These are phyloP conservation scores for Coregonus clupeaformis DNA, from an alignment of 2,113 vertebrate genomes.

Conservation along the genomic window DNA sequence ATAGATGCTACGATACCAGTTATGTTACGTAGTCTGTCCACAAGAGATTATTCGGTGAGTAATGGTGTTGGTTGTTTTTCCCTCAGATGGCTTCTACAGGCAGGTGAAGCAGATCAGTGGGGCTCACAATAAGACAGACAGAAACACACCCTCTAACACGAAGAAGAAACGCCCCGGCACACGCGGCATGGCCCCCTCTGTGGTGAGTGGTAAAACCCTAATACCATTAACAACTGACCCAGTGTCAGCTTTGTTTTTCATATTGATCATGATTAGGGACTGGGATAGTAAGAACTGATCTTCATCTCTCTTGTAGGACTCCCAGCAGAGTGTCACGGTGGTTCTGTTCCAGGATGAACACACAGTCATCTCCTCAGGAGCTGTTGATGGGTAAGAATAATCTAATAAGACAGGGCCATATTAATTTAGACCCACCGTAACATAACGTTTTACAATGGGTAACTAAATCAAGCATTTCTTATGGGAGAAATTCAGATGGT, in stretches of 20 bases:
- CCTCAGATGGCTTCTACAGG: constrained; percentile 92
- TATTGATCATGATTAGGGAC: not conserved
- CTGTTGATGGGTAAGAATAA: constrained; percentile 89
- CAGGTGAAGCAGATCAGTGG: constrained; percentile 94
- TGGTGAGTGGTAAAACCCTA: constrained; percentile 75
- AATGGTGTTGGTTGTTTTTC: not conserved
- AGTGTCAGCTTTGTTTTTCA: not conserved
- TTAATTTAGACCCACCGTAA: too few relatives aligned
- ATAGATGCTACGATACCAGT: not conserved
- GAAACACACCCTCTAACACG: constrained; percentile 75
- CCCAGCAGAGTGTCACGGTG: constrained; percentile 95
- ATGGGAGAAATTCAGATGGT: too few relatives aligned
- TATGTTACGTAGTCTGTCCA: too few relatives aligned
- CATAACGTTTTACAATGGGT: too few relatives aligned
- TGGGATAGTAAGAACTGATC: not conserved
- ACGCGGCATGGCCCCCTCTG: constrained; percentile 87
- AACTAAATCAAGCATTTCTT: too few relatives aligned
- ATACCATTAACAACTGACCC: too few relatives aligned
- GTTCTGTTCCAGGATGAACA: constrained; percentile 91
- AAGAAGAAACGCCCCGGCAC: constrained; percentile 81
- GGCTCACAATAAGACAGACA: constrained; percentile 88
- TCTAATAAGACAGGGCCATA: too few relatives aligned
- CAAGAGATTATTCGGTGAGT: not conserved
- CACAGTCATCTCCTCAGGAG: constrained; percentile 91
- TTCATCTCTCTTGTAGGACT: constrained; percentile 75